These are phyloP conservation scores for Digitonthophagus gazella DNA, from an alignment of 2,888 invertebrate species.

Conservation along the genomic window DNA sequence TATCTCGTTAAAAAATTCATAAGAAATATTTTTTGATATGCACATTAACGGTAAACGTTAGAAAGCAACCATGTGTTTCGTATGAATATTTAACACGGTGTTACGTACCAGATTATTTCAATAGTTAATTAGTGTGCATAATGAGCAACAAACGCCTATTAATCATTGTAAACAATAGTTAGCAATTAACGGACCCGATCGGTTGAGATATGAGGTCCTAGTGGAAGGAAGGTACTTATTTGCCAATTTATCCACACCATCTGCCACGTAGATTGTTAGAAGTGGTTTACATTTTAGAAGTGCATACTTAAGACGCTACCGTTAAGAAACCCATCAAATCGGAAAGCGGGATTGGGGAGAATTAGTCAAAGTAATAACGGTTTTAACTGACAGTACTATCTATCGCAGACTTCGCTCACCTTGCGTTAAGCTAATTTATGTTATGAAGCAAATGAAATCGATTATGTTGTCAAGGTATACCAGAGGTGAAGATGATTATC, in stretches of 20 bases:
- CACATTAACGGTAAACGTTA: neutral
- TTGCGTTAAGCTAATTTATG: neutral
- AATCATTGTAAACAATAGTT: constrained; percentile 2
- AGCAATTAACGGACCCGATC: neutral
- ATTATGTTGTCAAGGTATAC: neutral
- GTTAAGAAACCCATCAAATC: neutral
- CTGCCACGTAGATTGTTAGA: too few relatives aligned
- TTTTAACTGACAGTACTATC: neutral
- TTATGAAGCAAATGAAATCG: neutral
- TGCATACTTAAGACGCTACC: neutral
- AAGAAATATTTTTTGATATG: too few relatives aligned
- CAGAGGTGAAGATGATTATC: neutral
- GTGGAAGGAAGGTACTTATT: neutral
- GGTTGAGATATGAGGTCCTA: neutral
- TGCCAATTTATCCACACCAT: neutral
- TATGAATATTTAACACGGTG: neutral
- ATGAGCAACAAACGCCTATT: neutral
- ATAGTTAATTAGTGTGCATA: constrained; percentile 5
- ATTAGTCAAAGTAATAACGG: neutral
- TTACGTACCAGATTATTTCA: neutral
- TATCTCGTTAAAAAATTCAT: too few relatives aligned
- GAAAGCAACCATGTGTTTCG: neutral
- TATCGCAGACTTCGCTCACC: neutral
- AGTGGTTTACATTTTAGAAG: neutral
- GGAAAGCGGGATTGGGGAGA: neutral